A percentile compares a stretch with the other conserved stretches of the same genome.
These are phyloP conservation scores for Lepidocyrtoides sp. DNA, from an alignment of 2,888 invertebrate genomes.

Conservation along the genomic window DNA sequence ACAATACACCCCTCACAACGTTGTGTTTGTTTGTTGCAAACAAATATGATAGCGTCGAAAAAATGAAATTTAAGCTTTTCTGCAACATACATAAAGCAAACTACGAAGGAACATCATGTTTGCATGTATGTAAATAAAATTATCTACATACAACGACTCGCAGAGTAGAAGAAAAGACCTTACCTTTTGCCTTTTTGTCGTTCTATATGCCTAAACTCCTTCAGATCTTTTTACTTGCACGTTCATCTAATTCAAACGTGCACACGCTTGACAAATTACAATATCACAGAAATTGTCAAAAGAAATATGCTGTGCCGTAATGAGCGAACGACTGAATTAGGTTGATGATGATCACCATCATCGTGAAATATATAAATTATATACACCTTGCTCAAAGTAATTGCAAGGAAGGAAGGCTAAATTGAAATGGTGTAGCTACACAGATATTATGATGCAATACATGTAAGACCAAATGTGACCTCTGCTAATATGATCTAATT, in stretches of 20 bases:
- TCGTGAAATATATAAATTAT: background rate
- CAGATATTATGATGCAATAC: background rate
- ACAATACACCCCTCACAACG: background rate
- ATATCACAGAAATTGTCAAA: slow-evolving; percentile 19
- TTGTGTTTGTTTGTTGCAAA: background rate
- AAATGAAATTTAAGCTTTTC: background rate
- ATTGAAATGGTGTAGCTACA: background rate
- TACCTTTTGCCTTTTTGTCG: too few relatives aligned
- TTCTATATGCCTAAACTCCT: background rate
- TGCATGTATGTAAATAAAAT: background rate
- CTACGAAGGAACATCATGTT: too few relatives aligned
- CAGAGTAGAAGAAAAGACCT: background rate
- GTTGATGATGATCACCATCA: background rate
- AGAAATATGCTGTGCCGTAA: background rate
- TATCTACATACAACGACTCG: background rate
- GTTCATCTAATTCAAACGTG: background rate
- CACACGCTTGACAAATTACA: background rate
- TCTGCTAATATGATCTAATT: background rate
- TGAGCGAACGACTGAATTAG: background rate
- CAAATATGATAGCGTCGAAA: background rate
- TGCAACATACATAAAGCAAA: background rate
- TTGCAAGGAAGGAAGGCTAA: background rate
- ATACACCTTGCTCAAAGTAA: background rate
- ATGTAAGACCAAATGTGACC: slow-evolving; percentile 1
- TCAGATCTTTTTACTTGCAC: background rate